These are phyloP conservation scores for Dendrolimus houi DNA, from an alignment of 2,888 invertebrate genomes.

Conservation along the genomic window DNA sequence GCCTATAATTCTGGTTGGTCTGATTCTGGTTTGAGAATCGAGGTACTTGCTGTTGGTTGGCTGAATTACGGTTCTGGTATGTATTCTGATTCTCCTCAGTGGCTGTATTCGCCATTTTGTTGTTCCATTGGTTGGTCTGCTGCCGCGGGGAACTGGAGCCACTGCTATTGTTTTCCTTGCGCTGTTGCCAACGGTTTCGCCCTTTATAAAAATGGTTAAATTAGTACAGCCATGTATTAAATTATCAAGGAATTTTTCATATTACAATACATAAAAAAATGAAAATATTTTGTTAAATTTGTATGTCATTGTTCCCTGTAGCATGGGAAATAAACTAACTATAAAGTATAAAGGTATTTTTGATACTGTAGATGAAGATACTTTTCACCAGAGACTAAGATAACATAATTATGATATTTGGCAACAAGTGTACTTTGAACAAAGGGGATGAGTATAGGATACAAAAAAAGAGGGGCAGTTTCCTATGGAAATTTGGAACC, in stretches of 20 bases:
- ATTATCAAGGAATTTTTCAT: no score
- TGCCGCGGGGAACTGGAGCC: slow-evolving; percentile 69
- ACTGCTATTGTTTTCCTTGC: slow-evolving; percentile 71
- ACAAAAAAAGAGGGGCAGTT: no score
- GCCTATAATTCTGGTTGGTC: slow-evolving; percentile 57
- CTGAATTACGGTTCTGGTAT: slow-evolving; percentile 45
- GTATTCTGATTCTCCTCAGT: slow-evolving; percentile 44
- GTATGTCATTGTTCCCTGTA: no score
- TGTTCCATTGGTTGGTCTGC: slow-evolving; percentile 71
- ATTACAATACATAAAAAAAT: no score
- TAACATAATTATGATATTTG: no score
- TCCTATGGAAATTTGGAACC: no score
- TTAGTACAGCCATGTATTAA: no score
- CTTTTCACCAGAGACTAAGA: no score
- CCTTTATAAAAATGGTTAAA: slow-evolving; percentile 29
- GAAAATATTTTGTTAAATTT: no score
- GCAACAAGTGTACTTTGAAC: no score
- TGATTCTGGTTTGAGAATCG: slow-evolving; percentile 68
- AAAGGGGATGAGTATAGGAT: no score
- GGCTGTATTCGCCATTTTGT: slow-evolving; percentile 56
- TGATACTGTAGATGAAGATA: neutral
- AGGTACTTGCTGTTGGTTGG: slow-evolving; percentile 59
- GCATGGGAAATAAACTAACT: no score
- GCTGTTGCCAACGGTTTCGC: slow-evolving; percentile 79
- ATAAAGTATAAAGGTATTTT: slow-evolving; percentile 7